Conservation (phyloP, 1,140 invertebrate species). For the Pinna nobilis region DNA sequence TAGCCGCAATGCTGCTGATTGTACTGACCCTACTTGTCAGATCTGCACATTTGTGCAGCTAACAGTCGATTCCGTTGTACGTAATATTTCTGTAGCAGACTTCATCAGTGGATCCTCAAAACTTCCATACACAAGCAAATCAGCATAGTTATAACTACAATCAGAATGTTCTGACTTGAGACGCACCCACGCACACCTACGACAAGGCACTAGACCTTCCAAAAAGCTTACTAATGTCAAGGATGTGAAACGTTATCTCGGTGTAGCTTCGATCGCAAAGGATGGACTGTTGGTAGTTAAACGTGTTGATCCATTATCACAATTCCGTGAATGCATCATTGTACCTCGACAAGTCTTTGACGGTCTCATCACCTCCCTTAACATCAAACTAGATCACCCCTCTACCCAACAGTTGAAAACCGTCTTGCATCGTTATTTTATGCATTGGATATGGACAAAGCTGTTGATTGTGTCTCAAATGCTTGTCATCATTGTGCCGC, state of each 20-base stretch:
- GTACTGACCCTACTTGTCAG: neutral
- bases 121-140: conserved; percentile 36
- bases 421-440: conserved; percentile 39
- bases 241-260: conserved; percentile 44
- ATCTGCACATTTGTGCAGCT: conserved; percentile 12
- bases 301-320: conserved; percentile 4
- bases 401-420: conserved; percentile 30
- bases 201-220: conserved; percentile 26
- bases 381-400: conserved; percentile 44
- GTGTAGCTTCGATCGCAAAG: conserved; percentile 16
- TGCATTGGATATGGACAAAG: conserved; percentile 45
- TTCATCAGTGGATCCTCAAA: conserved; percentile 9
- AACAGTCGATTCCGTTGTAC: conserved; percentile 34
- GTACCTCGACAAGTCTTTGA: conserved; percentile 38
- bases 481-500: conserved; percentile 45
- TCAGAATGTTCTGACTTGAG: conserved; percentile 27
- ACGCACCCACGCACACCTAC: conserved; percentile 33
- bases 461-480: conserved; percentile 12
- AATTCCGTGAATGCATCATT: conserved; percentile 38
- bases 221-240: conserved; percentile 30
- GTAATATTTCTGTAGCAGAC: conserved; percentile 5
- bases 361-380: conserved; percentile 38
- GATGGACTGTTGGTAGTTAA: conserved; percentile 38
- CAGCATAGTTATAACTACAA: conserved; percentile 38
- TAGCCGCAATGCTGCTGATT: conserved; percentile 35